Evolutionary conservation across 2,113 vertebrate species (phyloP), one percentile per base, ranked within the genome.

Genomic region (Gadus macrocephalus): DNA sequence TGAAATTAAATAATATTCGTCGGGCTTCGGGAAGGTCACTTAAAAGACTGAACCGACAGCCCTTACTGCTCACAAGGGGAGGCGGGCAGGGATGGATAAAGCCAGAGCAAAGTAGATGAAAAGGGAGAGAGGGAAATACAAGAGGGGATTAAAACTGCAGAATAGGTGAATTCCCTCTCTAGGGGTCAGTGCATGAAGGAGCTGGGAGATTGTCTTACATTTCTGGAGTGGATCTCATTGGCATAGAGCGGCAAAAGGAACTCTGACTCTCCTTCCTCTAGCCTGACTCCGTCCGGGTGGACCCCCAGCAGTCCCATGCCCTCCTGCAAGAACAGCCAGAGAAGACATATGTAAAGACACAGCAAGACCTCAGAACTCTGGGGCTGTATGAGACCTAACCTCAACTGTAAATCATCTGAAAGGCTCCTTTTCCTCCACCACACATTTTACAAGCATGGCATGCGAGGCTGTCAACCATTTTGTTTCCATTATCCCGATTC

Each of bases 231-330:
- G 82, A 99, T 95, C 91, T 98, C 96, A 89, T 96, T 87, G 86
- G 93, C 95, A 70, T 98, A 97, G 70, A 99, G 79, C 0, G 97
- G 96, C 71, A 94, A 92, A 31, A 99, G 93, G 79, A 98, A 98
- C 81, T 99, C 97, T 0, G 97, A 98, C 73, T 98, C 95, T 35
- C 97, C 97, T n/a, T 98, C 94, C 62, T 98, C 95, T 74, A 99
- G 86, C 71, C 90, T 93, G 67, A 98, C 92, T 2, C 96, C 96
- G 35, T 98, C 94, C 71, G 90, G 81, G 0, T 89, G 91, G 20
- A 99, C 94, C 77, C 91, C 89, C 11, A 99, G 84, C 60, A 94
- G 88, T 67, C 97, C 97, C 97, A 99, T 98, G 70, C 97, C 97
- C 67, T 90, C 92, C 97, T 99, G 78, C 55, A 79, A 2, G 20